Percentiles rank a stretch among this genome's conserved stretches.
These are phyloP conservation scores for Chaetoderma sp. DNA, from an alignment of 2,888 invertebrate genomes.

Conservation along the genomic window DNA sequence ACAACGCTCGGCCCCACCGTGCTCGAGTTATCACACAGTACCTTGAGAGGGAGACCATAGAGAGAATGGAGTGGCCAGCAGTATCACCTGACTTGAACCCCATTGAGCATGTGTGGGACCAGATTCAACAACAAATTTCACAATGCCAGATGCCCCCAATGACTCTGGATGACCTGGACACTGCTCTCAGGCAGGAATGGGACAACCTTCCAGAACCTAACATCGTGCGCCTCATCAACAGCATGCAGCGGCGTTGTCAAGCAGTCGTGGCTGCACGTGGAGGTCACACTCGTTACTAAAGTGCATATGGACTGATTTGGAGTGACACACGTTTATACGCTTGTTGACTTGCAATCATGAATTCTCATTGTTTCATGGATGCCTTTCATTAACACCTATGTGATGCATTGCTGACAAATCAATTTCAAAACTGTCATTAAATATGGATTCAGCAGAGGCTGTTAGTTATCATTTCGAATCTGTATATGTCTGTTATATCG, in stretches of 20 bases:
- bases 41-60: no score
- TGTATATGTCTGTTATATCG: no score
- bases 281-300: conserved; percentile 18
- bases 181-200: conserved; percentile 70
- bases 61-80: conserved; percentile 16
- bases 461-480: no score
- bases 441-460: no score
- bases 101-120: conserved; percentile 26
- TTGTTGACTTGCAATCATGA: no score
- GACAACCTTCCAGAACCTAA: conserved; percentile 27
- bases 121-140: conserved; percentile 5
- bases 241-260: conserved; percentile 12
- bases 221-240: conserved; percentile 11
- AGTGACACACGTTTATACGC: no score
- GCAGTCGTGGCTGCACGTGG: conserved; percentile 18
- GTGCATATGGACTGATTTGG: neutral
- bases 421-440: no score
- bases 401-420: no score
- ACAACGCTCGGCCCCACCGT: conserved; percentile 22
- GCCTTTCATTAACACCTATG: no score
- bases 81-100: conserved; percentile 18
- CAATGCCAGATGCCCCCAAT: neutral
- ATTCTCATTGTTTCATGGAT: no score
- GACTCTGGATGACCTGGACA: conserved; percentile 38
- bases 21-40: conserved; percentile 11